These are phyloP conservation scores for Ephydatia muelleri DNA, from an alignment of 37 sponge, comb jelly and placozoan species.

Conservation along the genomic window DNA sequence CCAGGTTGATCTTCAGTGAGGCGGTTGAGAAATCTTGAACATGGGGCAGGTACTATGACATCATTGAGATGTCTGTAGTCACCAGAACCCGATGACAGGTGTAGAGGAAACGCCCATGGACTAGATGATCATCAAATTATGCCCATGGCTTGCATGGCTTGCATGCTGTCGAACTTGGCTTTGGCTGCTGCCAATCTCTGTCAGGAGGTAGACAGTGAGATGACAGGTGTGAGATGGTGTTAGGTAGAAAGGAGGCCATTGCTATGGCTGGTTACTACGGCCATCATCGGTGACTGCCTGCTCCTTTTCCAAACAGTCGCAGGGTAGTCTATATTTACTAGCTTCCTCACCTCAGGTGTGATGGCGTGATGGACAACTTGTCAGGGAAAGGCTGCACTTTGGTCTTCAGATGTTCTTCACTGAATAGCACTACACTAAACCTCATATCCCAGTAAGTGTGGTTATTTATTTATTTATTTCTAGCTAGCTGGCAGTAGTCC, in stretches of 20 bases:
- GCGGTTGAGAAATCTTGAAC: too few relatives aligned
- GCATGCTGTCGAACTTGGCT: too few relatives aligned
- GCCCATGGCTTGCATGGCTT: too few relatives aligned
- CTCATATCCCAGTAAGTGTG: neutral
- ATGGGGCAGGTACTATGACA: too few relatives aligned
- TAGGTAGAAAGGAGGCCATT: slow-evolving; percentile 10
- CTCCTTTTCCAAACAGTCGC: slow-evolving; percentile 16
- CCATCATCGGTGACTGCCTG: slow-evolving; percentile 19
- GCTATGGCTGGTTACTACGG: neutral
- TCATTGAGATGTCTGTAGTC: too few relatives aligned
- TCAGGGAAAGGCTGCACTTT: neutral
- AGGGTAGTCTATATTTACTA: slow-evolving; percentile 6
- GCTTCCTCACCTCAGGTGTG: slow-evolving; percentile 13
- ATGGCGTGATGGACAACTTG: slow-evolving; percentile 12
- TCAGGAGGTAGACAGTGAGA: too few relatives aligned
- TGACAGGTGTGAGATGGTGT: slow-evolving; percentile 19
- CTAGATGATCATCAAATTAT: too few relatives aligned
- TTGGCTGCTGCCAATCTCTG: too few relatives aligned
- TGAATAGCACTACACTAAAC: neutral
- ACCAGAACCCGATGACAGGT: too few relatives aligned
- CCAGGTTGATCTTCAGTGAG: too few relatives aligned
- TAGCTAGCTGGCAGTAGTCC: slow-evolving; percentile 5
- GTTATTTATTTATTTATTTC: too few relatives aligned
- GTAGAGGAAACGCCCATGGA: too few relatives aligned
- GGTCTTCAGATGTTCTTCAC: neutral